Base-by-base conservation (phyloP, 2,797 vertebrate species). In the Tapirus indicus region DNA sequence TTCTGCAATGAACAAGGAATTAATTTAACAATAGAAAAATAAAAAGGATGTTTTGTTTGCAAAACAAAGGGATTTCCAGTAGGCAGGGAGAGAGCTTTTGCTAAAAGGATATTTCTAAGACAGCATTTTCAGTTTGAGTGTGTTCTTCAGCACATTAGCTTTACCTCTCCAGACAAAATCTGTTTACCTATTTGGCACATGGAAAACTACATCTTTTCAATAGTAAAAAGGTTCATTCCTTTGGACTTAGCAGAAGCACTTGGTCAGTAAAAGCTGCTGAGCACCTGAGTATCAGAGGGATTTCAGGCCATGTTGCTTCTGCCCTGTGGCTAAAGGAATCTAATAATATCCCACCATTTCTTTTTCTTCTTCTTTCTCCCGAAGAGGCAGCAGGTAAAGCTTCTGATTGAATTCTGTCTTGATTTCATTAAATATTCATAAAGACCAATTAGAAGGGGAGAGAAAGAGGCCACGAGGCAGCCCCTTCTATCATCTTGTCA, bases 401-500 rank as follows among this genome's bases (percentile, higher is more conserved):
- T 99, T 98, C 98, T 99, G 99, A 99, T 99, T 99, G 99, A 99
- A 99, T 99, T 99, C 99, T 98, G 99, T 99, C 99, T 99, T 99
- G 99, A 99, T 99, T 99, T 99, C 98, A 99, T 99, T 99, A 99
- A 99, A 99, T 99, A 99, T 99, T 99, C 99, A 99, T 99, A 99
- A 99, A 99, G 99, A 99, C 99, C 99, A 99, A 99, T 99, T 99
- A 99, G 99, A 99, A 99, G 99, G 99, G 99, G 99, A 99, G 99
- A 99, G 99, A 99, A 99, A 99, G 98, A 99, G 98, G 98, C 99
- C 98, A 98, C 93, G 97, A 99, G 99, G 99, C 99, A 94, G 49
- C 97, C 87, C 98, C 98, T 99, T 99, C 99, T 98, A 99, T 99
- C 99, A 99, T 99, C 96, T 98, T 99, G 98, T 99, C 99, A 99